Percentiles rank a stretch among this genome's conserved stretches.
Conservation (phyloP, 2,113 vertebrate genomes). For the Nibea albiflora region DNA sequence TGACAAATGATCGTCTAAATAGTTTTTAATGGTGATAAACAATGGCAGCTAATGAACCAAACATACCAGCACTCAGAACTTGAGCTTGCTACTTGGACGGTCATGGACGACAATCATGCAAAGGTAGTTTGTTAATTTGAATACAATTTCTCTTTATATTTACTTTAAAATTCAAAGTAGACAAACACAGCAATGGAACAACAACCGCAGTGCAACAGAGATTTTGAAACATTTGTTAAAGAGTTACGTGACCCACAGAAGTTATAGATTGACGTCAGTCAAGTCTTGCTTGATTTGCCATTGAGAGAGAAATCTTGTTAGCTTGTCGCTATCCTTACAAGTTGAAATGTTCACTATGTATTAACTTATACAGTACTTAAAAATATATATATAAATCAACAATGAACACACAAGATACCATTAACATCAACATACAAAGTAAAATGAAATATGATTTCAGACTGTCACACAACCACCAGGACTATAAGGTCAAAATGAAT, state of each 20-base stretch:
- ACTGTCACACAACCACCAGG: background rate
- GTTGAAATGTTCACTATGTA: too few relatives aligned
- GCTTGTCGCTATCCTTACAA: too few relatives aligned
- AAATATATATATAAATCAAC: constrained; percentile 1
- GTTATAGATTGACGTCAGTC: background rate
- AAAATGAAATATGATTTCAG: constrained; percentile 3
- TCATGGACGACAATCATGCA: background rate
- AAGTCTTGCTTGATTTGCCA: background rate
- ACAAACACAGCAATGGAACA: background rate
- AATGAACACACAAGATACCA: background rate
- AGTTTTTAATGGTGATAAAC: background rate
- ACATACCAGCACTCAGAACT: background rate
- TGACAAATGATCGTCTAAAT: background rate
- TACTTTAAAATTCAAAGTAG: background rate
- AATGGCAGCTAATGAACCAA: background rate
- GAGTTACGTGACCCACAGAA: background rate
- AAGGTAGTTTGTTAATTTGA: background rate
- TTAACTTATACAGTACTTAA: too few relatives aligned
- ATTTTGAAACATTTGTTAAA: background rate
- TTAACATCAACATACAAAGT: background rate
- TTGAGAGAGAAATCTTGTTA: background rate
- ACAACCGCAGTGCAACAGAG: background rate
- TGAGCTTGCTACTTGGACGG: background rate
- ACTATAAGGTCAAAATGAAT: background rate
- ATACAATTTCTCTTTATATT: background rate